Base-by-base conservation (phyloP, 2,797 vertebrate genomes). In the Cirrhinus mrigala region DNA sequence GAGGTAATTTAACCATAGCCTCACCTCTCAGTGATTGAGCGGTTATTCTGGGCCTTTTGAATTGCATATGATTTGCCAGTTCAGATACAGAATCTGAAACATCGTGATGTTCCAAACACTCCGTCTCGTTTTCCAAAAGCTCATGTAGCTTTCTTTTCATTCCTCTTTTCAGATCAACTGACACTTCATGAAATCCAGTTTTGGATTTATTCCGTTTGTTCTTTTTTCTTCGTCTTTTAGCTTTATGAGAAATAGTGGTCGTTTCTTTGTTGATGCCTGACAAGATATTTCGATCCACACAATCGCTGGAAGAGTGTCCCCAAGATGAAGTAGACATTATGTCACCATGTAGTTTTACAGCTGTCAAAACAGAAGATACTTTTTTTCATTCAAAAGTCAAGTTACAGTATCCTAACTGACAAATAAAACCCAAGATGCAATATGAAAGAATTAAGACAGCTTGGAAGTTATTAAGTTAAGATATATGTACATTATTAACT, bases 21-120 rank as follows among this genome's bases (percentile, higher is more conserved):
- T 46, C 46, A 12, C 3, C 16, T 10, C 9, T 10, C 78, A n/a
- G 50, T 15, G 8, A 3, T 12, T 6, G 9, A n/a, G 16, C 3
- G 37, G 29, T n/a, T 24, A 37, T 62, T 70, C 50, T 82, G 24
- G 68, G n/a, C 77, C 77, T 85, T 86, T 90, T 90, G n/a, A 18
- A 20, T 27, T 29, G 48, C n/a, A 24, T 9, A 64, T 48, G 22
- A 44, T 54, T 48, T 48, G 50, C 9, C 29, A 37, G 54, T 40
- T 86, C 83, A 27, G 52, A 27, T 37, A 50, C 44, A 64, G 11
- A 20, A 3, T 44, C 44, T 7, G 2, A 84, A 76, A 68, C 9
- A 29, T 18, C 11, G 68, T 12, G 27, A 70, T 3, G 40, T 37
- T 15, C 44, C 40, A 15, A 18, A 29, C 60, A 54, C 24, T 56